Base-by-base conservation (phyloP, 2,888 invertebrate genomes). In the Anodontia alba region DNA sequence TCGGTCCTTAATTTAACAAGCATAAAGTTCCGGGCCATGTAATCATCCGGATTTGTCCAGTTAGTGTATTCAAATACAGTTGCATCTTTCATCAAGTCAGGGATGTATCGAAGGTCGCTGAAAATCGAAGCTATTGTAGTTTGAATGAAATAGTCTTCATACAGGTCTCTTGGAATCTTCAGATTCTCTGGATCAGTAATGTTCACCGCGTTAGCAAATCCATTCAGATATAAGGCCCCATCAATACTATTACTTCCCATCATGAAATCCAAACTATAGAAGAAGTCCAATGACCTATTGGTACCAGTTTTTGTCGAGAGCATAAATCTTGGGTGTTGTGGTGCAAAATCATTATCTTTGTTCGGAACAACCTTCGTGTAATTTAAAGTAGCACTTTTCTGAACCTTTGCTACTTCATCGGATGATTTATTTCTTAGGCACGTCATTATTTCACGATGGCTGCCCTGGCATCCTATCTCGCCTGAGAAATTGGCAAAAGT, bases 241-340 rank as follows among this genome's bases (percentile, higher is more conserved):
- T 62, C 62, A 15, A 62, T 62, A 33, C 62, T 62, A 33, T 62
- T 62, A 7, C 62, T 33, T 8, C 62, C 62, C 62, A 62, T 62
- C 62, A 62, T 62, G 1, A 62, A 33, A 23, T 62, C 62, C 62
- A 62, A 33, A 33, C 33, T 29, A 8, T 62, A 23, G 23, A 62
- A 62, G 5, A 62, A 33, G 1, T 62, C 62, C 3, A 62, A 17
- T 10, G 62, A 62, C 20, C 1, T 20, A 33, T 62, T 33, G 10
- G 33, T 8, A 20, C 17, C 33, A 29, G 7, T 10, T 8, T 5
- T 12, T 38, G 38, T 38, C 5, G 38, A 38, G 12, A 38, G 5
- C 38, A 38, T 38, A 5, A 8, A 12, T 38, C 38, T 5, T 8
- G 38, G 38, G 38, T 38, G 38, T 38, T 38, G 38, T 8, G 38